A percentile compares a stretch with the other conserved stretches of the same genome.
Evolutionary conservation across 2,797 vertebrate genomes (phyloP).

Genomic region (Podarcis lilfordi): DNA sequence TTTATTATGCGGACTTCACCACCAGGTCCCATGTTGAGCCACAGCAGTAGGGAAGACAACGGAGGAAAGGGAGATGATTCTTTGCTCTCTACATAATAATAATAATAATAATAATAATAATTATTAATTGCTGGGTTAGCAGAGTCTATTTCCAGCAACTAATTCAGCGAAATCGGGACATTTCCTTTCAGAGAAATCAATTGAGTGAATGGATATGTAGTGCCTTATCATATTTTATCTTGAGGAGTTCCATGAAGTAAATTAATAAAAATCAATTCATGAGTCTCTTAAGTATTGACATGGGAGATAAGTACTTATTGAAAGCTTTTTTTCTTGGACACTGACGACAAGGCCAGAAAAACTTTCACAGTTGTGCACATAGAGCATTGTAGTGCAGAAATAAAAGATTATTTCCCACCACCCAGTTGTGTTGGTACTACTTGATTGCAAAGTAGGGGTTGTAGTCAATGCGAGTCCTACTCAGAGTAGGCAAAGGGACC

Average conservation of each 20-base stretch:
- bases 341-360: neutral
- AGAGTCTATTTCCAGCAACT: neutral
- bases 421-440: neutral
- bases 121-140: neutral
- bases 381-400: neutral
- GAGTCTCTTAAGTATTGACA: neutral
- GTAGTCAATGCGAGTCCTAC: too few relatives aligned
- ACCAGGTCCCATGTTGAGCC: too few relatives aligned
- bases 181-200: slow-evolving; percentile 6
- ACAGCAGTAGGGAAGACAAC: neutral
- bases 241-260: neutral
- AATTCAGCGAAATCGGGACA: neutral
- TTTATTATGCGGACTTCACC: too few relatives aligned
- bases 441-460: neutral
- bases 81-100: neutral
- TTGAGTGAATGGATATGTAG: neutral
- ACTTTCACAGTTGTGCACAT: neutral
- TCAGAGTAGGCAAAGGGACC: too few relatives aligned
- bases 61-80: neutral
- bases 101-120: too few relatives aligned
- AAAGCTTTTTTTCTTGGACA: slow-evolving; percentile 5
- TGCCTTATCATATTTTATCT: neutral
- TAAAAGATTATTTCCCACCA: neutral
- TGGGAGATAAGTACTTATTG: neutral
- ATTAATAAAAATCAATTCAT: slow-evolving; percentile 5